phyloP scores from a whole-genome alignment of 2,797 vertebrate genomes.

The Etheostoma nigrum region DNA sequence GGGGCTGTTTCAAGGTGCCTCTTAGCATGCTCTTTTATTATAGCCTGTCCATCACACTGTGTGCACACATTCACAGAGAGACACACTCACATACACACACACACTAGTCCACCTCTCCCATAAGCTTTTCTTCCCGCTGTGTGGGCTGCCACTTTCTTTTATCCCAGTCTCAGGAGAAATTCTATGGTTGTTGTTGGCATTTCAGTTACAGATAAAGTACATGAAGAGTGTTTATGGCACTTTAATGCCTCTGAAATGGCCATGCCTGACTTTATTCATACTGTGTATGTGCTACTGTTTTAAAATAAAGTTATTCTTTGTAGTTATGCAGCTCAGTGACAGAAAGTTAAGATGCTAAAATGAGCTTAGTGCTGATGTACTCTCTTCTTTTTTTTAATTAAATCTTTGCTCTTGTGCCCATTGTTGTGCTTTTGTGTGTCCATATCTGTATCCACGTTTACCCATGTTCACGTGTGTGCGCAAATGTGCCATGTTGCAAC shows the following conservation, averaged over 20 bases:
- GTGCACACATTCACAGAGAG: slow-evolving; percentile 17
- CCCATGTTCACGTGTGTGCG: neutral
- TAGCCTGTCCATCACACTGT: slow-evolving; percentile 74
- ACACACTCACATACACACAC: slow-evolving; percentile 24
- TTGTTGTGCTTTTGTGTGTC: slow-evolving; percentile 9
- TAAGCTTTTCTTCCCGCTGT: slow-evolving; percentile 53
- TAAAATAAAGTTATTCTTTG: neutral
- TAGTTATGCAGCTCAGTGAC: neutral
- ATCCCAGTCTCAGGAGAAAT: slow-evolving; percentile 42
- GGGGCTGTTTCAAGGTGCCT: slow-evolving; percentile 79
- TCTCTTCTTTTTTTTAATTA: neutral
- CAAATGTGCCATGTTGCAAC: slow-evolving; percentile 18
- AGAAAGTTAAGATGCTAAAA: neutral
- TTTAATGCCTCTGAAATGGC: neutral
- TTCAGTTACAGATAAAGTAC: slow-evolving; percentile 43
- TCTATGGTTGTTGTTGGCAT: slow-evolving; percentile 33
- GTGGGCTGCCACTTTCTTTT: slow-evolving; percentile 49
- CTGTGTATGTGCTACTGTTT: slow-evolving; percentile 10
- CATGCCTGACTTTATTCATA: slow-evolving; percentile 14
- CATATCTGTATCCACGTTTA: slow-evolving; percentile 14
- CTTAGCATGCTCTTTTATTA: slow-evolving; percentile 79
- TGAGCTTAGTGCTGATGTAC: neutral
- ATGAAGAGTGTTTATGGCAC: slow-evolving; percentile 30
- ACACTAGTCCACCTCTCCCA: slow-evolving; percentile 37
- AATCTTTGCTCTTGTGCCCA: neutral